Conservation (phyloP, 1,140 invertebrate genomes). For the Drosophila biarmipes region DNA sequence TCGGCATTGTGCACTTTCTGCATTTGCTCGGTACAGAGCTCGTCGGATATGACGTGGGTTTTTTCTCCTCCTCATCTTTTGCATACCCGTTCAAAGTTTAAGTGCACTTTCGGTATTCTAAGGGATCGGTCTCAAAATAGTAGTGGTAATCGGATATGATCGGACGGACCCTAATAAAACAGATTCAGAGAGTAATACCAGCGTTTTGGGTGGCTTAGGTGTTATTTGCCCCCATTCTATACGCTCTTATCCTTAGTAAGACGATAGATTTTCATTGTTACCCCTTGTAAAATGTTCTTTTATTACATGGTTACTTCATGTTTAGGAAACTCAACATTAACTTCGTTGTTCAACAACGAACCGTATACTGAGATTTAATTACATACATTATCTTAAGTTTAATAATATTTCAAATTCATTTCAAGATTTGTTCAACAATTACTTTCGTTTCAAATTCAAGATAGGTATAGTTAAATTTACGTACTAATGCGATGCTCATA, state of each 20-base stretch:
- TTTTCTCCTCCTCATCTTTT: neutral
- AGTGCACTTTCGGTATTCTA: neutral
- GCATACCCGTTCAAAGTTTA: neutral
- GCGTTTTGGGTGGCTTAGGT: too few relatives aligned
- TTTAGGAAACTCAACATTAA: neutral
- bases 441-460: neutral
- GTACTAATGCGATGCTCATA: too few relatives aligned
- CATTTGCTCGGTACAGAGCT: conserved; percentile 2
- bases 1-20: neutral
- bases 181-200: too few relatives aligned
- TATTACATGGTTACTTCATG: neutral
- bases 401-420: too few relatives aligned
- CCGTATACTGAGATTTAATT: too few relatives aligned
- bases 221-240: conserved; percentile 1
- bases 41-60: neutral
- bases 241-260: neutral
- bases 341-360: neutral
- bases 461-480: neutral
- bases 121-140: neutral
- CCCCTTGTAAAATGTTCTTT: neutral
- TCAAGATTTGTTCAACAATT: neutral
- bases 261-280: neutral
- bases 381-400: too few relatives aligned
- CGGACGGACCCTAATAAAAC: neutral
- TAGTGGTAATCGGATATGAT: neutral